phyloP scores from a whole-genome alignment of 2,888 invertebrate species.

The Coelogynopora nodosa region DNA sequence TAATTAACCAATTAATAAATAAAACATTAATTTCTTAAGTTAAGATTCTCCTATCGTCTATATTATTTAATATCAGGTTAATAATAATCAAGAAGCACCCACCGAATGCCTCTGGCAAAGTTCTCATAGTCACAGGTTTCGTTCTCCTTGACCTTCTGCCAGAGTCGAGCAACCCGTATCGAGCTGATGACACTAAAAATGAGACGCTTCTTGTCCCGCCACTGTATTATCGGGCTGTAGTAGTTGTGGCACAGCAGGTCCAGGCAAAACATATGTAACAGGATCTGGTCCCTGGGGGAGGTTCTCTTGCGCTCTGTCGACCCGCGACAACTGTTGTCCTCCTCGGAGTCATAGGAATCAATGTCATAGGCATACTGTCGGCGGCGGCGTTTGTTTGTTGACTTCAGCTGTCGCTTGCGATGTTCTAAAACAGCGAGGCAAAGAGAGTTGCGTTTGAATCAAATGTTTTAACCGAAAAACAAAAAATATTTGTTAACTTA shows the following conservation, averaged over 20 bases:
- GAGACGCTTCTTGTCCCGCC: not conserved
- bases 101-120: not conserved
- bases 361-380: no score
- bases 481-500: not conserved
- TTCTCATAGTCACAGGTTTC: conserved; percentile 30
- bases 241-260: conserved; percentile 13
- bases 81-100: no score
- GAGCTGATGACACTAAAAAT: conserved; percentile 29
- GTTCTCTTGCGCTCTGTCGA: no score
- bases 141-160: conserved; percentile 31
- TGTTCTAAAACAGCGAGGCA: no score
- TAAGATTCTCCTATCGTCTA: no score
- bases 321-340: no score
- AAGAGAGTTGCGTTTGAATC: not conserved
- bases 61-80: no score
- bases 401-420: no score
- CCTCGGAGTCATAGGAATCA: no score
- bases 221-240: not conserved
- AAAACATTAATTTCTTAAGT: no score
- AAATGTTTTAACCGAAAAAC: not conserved
- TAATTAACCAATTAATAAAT: no score
- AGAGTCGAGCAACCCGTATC: not conserved
- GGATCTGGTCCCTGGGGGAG: not conserved
- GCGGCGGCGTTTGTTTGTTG: no score
- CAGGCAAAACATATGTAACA: not conserved